Base-by-base conservation (phyloP, 2,113 vertebrate species). In the Uropsilus gracilis region DNA sequence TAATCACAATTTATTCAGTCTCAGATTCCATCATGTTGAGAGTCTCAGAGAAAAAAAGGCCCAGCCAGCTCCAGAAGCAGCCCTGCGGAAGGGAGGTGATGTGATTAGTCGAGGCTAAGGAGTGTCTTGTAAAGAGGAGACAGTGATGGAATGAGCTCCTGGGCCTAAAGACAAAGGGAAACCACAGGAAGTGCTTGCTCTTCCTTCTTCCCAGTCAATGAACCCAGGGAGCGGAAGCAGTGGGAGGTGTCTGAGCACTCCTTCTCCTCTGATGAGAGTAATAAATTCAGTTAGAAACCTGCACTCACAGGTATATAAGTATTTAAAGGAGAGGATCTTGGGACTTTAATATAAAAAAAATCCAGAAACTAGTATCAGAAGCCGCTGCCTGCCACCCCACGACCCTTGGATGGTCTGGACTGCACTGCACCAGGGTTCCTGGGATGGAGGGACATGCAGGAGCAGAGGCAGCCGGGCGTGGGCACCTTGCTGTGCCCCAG, bases 1-100 rank as follows among this genome's bases (percentile, higher is more conserved):
- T 6, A 37, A 64, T 68, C 34, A 96, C 97, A 95, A 86, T 97
- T 97, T 95, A 94, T 95, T 97, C 97, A 93, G 93, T 97, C 97
- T 90, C 50, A 0, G 78, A 93, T 96, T 91, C 75, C 82, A 71
- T 73, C 11, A 57, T 90, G 95, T 97, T 91, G 97, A 95, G 86
- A 57, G 95, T 87, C 91, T 71, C 30, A 82, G 84, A 71, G 63
- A 26, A 59, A 71, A 71, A 61, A 83, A 71, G 46, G 12, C 9
- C 42, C 83, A 59, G 61, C 22, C 6, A 30, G 64, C 26, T 66
- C 71, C 71, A 26, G 76, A 66, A 59, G 26, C 24, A 30, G 32
- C 50, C 2, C 78, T 28, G 1, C 0, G 26, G 66, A 71, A 55
- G 59, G 86, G 59, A 26, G 53, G 30, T 83, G 6, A 63, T 66